Percentiles rank a stretch among this genome's conserved stretches.
These are phyloP conservation scores for Anthrax anthrax DNA, from an alignment of 2,888 invertebrate species.

Conservation along the genomic window DNA sequence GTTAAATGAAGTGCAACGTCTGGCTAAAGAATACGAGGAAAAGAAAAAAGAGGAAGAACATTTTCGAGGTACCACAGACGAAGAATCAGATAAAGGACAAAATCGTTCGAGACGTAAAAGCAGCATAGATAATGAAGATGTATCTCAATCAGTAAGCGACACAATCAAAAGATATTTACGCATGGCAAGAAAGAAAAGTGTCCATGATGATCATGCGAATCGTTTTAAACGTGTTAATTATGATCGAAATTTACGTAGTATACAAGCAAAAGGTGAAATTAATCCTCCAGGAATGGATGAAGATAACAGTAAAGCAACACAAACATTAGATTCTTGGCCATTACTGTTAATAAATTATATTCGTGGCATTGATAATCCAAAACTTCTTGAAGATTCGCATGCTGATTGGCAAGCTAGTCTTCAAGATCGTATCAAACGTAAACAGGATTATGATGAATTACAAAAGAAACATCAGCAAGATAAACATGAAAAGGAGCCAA, in stretches of 20 bases:
- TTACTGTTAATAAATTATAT: conserved; percentile 39
- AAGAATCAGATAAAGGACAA: conserved; percentile 18
- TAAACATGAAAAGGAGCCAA: not conserved
- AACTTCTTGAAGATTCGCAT: conserved; percentile 21
- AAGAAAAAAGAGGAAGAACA: conserved; percentile 15
- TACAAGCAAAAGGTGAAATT: conserved; percentile 61
- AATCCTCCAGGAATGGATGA: conserved; percentile 67
- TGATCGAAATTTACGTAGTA: conserved; percentile 68
- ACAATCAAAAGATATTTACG: conserved; percentile 72
- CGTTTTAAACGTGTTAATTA: conserved; percentile 80
- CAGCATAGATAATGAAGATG: conserved; percentile 70
- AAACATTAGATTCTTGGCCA: conserved; percentile 66
- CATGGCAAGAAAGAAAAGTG: conserved; percentile 78
- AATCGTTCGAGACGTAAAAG: conserved; percentile 45
- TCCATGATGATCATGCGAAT: conserved; percentile 58
- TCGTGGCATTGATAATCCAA: conserved; percentile 24
- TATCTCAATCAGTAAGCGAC: conserved; percentile 75
- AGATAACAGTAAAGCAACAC: conserved; percentile 58
- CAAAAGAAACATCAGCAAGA: not conserved
- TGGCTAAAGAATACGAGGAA: conserved; percentile 24
- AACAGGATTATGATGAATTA: conserved; percentile 20
- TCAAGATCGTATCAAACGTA: conserved; percentile 21
- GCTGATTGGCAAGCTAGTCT: conserved; percentile 21
- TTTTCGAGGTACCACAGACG: conserved; percentile 18
- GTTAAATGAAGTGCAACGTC: conserved; percentile 21